Conservation (phyloP, 2,113 vertebrate species). For the Tyrannus savana region DNA sequence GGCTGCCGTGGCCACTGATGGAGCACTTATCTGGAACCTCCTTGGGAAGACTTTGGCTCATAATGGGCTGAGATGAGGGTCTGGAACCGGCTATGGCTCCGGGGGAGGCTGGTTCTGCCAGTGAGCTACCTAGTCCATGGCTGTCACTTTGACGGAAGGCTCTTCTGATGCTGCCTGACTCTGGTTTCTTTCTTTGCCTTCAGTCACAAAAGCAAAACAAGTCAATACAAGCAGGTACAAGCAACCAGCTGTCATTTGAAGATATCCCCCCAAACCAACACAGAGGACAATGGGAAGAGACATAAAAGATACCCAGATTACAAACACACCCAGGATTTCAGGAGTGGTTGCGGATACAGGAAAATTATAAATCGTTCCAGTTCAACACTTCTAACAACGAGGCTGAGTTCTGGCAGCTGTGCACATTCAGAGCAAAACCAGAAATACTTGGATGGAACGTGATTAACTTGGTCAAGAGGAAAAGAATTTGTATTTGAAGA, state of each 20-base stretch:
- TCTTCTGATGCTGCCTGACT: constrained; percentile 89
- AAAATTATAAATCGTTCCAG: background rate
- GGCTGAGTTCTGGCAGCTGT: constrained; percentile 34
- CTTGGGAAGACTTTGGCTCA: constrained; percentile 85
- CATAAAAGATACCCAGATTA: background rate
- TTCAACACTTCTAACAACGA: background rate
- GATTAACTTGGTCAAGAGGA: constrained; percentile 25
- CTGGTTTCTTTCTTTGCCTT: constrained; percentile 93
- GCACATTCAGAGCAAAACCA: background rate
- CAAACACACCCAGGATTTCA: background rate
- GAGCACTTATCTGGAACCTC: constrained; percentile 92
- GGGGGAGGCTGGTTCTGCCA: constrained; percentile 76
- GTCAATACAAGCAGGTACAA: constrained; percentile 55
- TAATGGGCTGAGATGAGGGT: constrained; percentile 86
- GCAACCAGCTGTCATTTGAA: constrained; percentile 2
- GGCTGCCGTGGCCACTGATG: constrained; percentile 90
- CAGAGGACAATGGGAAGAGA: constrained; percentile 48
- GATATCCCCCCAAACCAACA: constrained; percentile 44
- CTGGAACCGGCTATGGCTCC: constrained; percentile 81
- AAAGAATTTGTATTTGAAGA: constrained; percentile 3
- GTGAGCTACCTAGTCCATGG: constrained; percentile 75
- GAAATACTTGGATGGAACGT: background rate
- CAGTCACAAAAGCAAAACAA: constrained; percentile 77
- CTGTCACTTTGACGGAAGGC: constrained; percentile 88
- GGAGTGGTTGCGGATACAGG: background rate